A percentile compares a stretch with the other conserved stretches of the same genome.
Evolutionary conservation across 2,888 invertebrate genomes (phyloP).

Genomic region (Ditylenchus weischeri): DNA sequence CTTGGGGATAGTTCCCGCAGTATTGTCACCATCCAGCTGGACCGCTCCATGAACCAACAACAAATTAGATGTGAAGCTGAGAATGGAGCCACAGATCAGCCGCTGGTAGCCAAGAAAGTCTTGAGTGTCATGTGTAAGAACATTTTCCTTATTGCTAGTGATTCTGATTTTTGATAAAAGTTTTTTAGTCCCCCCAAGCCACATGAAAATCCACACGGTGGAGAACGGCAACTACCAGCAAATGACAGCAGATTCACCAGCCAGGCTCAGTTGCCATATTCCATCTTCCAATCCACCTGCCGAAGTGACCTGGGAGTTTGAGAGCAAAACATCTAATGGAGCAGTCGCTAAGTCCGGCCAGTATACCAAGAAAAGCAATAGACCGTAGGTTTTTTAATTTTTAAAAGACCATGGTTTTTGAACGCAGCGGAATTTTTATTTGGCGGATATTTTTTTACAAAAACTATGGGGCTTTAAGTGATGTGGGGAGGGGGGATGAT

Average conservation of each 20-base stretch:
- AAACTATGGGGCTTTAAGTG: too few relatives aligned
- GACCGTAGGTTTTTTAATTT: constrained; percentile 16
- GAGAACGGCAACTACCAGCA: constrained; percentile 36
- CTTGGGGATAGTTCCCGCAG: constrained; percentile 46
- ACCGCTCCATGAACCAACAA: constrained; percentile 50
- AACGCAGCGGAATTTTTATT: too few relatives aligned
- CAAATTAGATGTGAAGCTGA: constrained; percentile 50
- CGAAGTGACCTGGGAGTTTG: constrained; percentile 42
- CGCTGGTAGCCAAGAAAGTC: constrained; percentile 45
- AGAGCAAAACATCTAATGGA: constrained; percentile 21
- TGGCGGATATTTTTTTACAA: too few relatives aligned
- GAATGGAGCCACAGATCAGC: constrained; percentile 53
- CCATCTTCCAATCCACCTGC: constrained; percentile 55
- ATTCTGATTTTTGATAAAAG: not conserved
- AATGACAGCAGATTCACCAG: constrained; percentile 43
- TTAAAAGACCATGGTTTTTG: not conserved
- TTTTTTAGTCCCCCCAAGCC: constrained; percentile 40
- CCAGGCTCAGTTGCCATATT: constrained; percentile 45
- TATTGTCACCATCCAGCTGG: constrained; percentile 45
- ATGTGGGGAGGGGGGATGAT: too few relatives aligned
- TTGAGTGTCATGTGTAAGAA: constrained; percentile 45
- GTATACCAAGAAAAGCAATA: constrained; percentile 21
- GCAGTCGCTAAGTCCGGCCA: constrained; percentile 21
- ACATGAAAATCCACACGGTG: constrained; percentile 42
- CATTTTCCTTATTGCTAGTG: not conserved